Evolutionary conservation across 2,113 vertebrate species (phyloP).

Genomic region (Dasyornis broadbenti): DNA sequence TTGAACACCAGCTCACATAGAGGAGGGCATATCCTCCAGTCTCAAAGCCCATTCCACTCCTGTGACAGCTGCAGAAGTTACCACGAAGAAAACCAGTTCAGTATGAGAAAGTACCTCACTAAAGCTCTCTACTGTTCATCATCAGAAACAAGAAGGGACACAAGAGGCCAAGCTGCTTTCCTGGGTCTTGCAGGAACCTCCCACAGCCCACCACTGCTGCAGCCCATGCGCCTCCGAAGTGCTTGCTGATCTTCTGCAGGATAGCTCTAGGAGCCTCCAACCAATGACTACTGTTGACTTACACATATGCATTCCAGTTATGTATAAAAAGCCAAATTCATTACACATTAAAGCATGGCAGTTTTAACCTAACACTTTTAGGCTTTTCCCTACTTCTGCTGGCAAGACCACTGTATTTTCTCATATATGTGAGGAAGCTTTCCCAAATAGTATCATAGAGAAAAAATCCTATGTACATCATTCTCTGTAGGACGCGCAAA

Average conservation of each 20-base stretch:
- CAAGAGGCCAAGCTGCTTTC: not conserved
- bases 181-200: not conserved
- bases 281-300: not conserved
- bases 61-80: not conserved
- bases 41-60: not conserved
- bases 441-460: not conserved
- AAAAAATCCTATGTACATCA: not conserved
- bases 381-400: not conserved
- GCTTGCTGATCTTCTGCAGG: not conserved
- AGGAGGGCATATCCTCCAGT: not conserved
- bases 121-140: not conserved
- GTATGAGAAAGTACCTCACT: not conserved
- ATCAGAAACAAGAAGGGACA: not conserved
- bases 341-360: not conserved
- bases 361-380: not conserved
- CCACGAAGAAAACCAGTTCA: not conserved
- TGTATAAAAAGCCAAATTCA: conserved; percentile 6
- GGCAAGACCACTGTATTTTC: not conserved
- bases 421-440: not conserved
- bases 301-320: not conserved
- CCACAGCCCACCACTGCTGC: not conserved
- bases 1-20: not conserved
- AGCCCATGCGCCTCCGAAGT: not conserved
- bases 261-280: not conserved
- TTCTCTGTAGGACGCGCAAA: not conserved